Evolutionary conservation across 2,113 vertebrate genomes (phyloP).

Genomic region (Corythaeola cristata): DNA sequence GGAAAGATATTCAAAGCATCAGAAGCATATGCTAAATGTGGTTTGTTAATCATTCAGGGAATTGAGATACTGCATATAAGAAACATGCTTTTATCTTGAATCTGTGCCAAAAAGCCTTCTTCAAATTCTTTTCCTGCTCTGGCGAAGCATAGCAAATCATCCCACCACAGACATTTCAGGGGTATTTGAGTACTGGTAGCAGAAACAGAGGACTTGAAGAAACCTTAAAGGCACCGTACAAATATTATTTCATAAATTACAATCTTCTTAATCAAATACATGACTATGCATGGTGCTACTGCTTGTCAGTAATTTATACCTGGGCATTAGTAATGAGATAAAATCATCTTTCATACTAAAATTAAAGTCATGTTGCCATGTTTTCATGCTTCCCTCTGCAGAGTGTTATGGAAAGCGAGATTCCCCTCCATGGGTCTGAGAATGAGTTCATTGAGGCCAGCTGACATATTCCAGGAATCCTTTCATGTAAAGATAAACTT

Average conservation of each 20-base stretch:
- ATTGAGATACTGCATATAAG: slow-evolving; percentile 4
- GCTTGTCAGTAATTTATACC: background rate
- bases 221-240: background rate
- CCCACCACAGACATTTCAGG: background rate
- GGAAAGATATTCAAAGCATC: slow-evolving; percentile 41
- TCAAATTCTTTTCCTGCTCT: slow-evolving; percentile 36
- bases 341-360: background rate
- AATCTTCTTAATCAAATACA: background rate
- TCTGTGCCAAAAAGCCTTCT: slow-evolving; percentile 50
- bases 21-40: slow-evolving; percentile 51
- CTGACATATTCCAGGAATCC: background rate
- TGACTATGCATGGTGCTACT: background rate
- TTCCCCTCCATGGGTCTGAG: background rate
- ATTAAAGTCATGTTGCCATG: background rate
- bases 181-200: background rate
- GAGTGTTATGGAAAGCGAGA: background rate
- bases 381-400: background rate
- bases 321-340: background rate
- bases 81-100: slow-evolving; percentile 29
- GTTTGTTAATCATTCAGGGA: slow-evolving; percentile 57
- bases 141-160: slow-evolving; percentile 24
- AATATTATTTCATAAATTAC: background rate
- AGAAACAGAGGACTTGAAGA: background rate
- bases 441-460: background rate
- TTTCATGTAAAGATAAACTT: background rate